Conservation (phyloP, 2,888 invertebrate genomes). For the Acanthococcus lagerstroemiae region DNA sequence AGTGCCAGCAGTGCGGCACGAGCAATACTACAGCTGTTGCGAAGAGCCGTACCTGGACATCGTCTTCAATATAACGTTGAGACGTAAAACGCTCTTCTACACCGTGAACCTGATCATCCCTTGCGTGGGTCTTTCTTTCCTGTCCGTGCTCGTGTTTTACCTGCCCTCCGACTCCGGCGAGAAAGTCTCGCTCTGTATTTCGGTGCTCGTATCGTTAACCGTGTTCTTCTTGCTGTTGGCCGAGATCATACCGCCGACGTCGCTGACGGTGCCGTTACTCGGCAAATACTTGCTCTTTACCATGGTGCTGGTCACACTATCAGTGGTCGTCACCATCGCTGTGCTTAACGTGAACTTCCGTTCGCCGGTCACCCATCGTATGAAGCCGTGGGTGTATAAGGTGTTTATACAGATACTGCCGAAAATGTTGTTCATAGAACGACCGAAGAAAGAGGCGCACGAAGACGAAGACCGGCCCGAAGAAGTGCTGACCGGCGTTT, state of each 20-base stretch:
- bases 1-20: constrained; percentile 79
- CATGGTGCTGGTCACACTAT: constrained; percentile 86
- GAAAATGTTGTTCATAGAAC: constrained; percentile 74
- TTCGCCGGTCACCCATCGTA: constrained; percentile 83
- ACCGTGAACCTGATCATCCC: constrained; percentile 95
- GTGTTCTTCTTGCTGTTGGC: constrained; percentile 88
- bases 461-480: constrained; percentile 37
- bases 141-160: constrained; percentile 95
- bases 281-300: constrained; percentile 89
- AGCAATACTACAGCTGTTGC: constrained; percentile 92
- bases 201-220: constrained; percentile 81
- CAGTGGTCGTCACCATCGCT: constrained; percentile 85
- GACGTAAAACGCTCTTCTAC: constrained; percentile 93
- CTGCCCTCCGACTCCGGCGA: constrained; percentile 95
- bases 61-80: constrained; percentile 89
- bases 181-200: constrained; percentile 92
- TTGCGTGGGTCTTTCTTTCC: constrained; percentile 91
- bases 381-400: constrained; percentile 73
- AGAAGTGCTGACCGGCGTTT: constrained; percentile 3
- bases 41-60: constrained; percentile 95
- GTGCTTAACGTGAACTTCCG: constrained; percentile 83
- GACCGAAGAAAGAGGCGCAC: constrained; percentile 61
- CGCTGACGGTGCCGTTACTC: constrained; percentile 78
- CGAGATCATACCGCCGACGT: constrained; percentile 90
- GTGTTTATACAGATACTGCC: constrained; percentile 60